Conservation (phyloP, 2,113 vertebrate genomes). For the Triplophysa tibetana region DNA sequence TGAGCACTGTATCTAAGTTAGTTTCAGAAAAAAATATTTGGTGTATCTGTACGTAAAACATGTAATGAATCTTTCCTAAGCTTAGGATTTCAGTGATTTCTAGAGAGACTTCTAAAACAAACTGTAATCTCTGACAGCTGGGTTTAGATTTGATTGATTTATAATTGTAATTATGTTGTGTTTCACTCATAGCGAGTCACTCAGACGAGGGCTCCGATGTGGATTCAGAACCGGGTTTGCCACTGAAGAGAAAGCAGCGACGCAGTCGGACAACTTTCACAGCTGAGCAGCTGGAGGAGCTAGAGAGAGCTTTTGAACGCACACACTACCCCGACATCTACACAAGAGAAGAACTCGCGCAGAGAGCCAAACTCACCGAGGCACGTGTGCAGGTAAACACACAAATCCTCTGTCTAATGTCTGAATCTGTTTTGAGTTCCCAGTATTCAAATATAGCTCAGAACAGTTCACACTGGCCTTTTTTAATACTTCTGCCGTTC, state of each 20-base stretch:
- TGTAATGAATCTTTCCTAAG: not conserved
- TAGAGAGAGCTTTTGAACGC: constrained; percentile 95
- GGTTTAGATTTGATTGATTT: no score
- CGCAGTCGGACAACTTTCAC: constrained; percentile 97
- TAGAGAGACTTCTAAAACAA: not conserved
- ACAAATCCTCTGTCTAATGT: not conserved
- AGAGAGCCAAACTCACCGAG: constrained; percentile 95
- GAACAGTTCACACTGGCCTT: not conserved
- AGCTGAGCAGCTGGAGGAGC: constrained; percentile 93
- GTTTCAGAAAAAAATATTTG: no score
- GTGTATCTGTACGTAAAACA: not conserved
- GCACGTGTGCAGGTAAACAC: constrained; percentile 91
- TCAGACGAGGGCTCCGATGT: constrained; percentile 97
- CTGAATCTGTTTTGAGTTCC: not conserved
- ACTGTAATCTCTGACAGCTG: not conserved
- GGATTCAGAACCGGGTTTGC: constrained; percentile 95
- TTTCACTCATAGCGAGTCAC: constrained; percentile 79
- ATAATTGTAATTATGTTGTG: not conserved
- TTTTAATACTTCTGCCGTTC: not conserved
- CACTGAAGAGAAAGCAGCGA: constrained; percentile 95
- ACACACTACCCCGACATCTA: constrained; percentile 99
- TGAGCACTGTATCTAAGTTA: no score
- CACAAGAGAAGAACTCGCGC: constrained; percentile 95
- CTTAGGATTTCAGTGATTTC: not conserved
- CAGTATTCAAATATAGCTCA: not conserved